Evolutionary conservation across 2,797 vertebrate genomes (phyloP).

Genomic region (Spatula versicolor): DNA sequence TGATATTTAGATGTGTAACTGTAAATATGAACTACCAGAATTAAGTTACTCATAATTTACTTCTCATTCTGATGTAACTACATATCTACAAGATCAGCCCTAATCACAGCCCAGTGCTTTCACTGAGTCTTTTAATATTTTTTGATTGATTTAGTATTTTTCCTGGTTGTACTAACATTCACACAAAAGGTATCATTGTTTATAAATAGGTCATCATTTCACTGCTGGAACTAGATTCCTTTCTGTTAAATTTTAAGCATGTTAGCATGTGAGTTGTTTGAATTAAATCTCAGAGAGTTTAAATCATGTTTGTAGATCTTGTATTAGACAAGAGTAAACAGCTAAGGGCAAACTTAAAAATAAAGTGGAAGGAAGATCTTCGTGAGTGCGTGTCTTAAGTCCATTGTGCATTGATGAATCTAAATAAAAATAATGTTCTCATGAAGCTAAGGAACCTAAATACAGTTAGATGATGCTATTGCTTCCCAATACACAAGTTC

Average conservation of each 20-base stretch:
- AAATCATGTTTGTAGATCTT: not conserved
- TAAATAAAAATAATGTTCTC: not conserved
- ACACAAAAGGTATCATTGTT: not conserved
- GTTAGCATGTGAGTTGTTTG: not conserved
- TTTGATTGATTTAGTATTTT: not conserved
- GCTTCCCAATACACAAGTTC: not conserved
- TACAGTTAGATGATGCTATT: not conserved
- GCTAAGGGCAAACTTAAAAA: not conserved
- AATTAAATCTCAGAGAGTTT: not conserved
- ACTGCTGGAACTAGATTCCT: not conserved
- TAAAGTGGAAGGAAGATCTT: not conserved
- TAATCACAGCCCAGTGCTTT: not conserved
- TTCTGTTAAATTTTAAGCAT: not conserved
- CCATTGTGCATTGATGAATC: not conserved
- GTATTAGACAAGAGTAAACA: not conserved
- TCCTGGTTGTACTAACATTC: not conserved
- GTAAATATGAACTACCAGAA: not conserved
- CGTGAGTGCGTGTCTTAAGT: fast-evolving
- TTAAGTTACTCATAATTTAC: not conserved
- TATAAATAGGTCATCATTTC: not conserved
- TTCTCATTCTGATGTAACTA: not conserved
- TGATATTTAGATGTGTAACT: not conserved
- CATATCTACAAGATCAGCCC: not conserved
- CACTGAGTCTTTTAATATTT: not conserved
- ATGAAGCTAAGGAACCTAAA: not conserved